Base-by-base conservation (phyloP, 2,888 invertebrate genomes). In the Stenchaetothrips biformis region DNA sequence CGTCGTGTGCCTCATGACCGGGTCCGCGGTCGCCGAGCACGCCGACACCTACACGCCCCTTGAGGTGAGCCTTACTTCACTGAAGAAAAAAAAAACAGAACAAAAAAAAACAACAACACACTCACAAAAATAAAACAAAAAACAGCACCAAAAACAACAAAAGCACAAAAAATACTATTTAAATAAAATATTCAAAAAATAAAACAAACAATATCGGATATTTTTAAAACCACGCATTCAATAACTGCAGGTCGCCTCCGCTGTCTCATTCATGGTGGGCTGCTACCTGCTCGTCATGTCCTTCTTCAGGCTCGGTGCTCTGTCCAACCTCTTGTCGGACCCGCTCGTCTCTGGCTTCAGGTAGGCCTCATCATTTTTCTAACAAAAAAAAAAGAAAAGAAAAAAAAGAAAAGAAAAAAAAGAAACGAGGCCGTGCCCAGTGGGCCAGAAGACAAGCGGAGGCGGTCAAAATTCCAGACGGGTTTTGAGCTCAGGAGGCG, bases 1-100 rank as follows among this genome's bases (percentile, higher is more conserved):
- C 7, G 93, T 98, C 0, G 92, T 95, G 59, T 94, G 95, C 86
- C 89, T 98, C 81, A 97, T 98, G 96, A 92, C 95, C 2, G 96
- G 96, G 47, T 94, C 94, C 88, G 91, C 93, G 11, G 93, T 94
- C 0, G 85, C 88, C 77, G 87, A 88, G 27, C 87, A 90, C 25
- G 53, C 53, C 53, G 67, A 74, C 67, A 16, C 62, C 9, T 87
- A 89, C 84, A 86, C 89, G 4, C 87, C 91, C 79, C 84, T 93
- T n/a, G 90, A 95, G 88, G 67, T 74, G 37, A 13, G 6, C 3
- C 53, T 53, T 6, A 53, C 53, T 37, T 37, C 37, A 37, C 37
- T 37, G 37, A n/a, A n/a, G n/a, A n/a, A n/a, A n/a, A n/a, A n/a
- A n/a, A n/a, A n/a, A n/a, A n/a, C n/a, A n/a, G n/a, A n/a, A n/a